Evolutionary conservation across 2,113 vertebrate species (phyloP).

Genomic region (Syngnathus scovelli): DNA sequence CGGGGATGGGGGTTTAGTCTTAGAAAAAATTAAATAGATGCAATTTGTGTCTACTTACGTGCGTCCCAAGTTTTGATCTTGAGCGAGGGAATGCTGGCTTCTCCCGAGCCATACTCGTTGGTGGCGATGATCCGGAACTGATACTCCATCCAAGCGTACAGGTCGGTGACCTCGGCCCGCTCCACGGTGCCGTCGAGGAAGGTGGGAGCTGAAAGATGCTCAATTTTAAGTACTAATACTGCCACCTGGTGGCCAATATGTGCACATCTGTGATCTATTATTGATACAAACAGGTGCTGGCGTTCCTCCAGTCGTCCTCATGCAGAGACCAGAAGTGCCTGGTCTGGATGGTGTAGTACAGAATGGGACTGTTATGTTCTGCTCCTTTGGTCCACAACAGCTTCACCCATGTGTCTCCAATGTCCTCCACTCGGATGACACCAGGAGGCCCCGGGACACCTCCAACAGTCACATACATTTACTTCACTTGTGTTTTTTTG

Average conservation of each 20-base stretch:
- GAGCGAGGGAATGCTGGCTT: slow-evolving; percentile 87
- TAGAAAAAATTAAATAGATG: not conserved
- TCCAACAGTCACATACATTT: slow-evolving; percentile 32
- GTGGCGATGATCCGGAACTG: slow-evolving; percentile 89
- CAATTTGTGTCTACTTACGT: slow-evolving; percentile 56
- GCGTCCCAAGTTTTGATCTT: slow-evolving; percentile 91
- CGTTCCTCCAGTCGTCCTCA: slow-evolving; percentile 87
- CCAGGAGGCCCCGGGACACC: slow-evolving; percentile 93
- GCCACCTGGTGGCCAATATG: not conserved
- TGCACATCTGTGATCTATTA: no score
- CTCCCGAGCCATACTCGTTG: slow-evolving; percentile 86
- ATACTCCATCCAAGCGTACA: slow-evolving; percentile 95
- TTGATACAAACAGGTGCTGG: slow-evolving; percentile 79
- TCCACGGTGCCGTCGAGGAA: slow-evolving; percentile 83
- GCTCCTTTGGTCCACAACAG: slow-evolving; percentile 86
- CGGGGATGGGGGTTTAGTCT: not conserved
- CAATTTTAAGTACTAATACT: not conserved
- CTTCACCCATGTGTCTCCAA: slow-evolving; percentile 82
- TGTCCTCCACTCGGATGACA: slow-evolving; percentile 83
- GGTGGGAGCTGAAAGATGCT: slow-evolving; percentile 74
- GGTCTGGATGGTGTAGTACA: slow-evolving; percentile 84
- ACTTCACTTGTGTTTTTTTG: not conserved
- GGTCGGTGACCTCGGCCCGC: slow-evolving; percentile 78
- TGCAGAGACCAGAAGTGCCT: slow-evolving; percentile 76
- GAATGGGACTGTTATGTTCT: slow-evolving; percentile 89